Evolutionary conservation across 35 echinoderm and acorn worm species (phyloP), one percentile per base, ranked within the genome.

Genomic region (Lytechinus variegatus): DNA sequence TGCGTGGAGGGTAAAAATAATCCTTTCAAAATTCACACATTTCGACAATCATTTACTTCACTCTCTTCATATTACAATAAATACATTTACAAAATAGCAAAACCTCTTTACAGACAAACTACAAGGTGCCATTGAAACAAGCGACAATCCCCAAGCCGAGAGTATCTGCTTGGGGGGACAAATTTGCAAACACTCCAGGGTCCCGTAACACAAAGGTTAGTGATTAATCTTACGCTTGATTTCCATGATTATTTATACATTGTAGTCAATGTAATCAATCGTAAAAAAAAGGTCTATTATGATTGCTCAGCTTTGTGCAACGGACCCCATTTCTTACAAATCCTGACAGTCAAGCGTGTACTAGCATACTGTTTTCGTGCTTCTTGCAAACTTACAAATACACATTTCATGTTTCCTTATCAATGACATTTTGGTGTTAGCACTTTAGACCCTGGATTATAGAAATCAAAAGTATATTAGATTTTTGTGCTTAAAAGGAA

Each of bases 1-100:
- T 44, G 33, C 33, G 33, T 44, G 33, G 33, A 44, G 33, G 33
- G 33, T n/a, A 44, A 60, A 10, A 60, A 79, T n/a, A 5, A 79
- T 24, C 21, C 16, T 79, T 79, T 79, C 66, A 8, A 16, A 44
- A 79, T 79, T 24, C 56, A 58, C 9, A 58, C 56, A 58, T 58
- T 6, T 79, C 19, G 21, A 79, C n/a, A 79, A n/a, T 79, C n/a
- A 24, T 79, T 79, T 79, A 79, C 66, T 79, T 24, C 66, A 79
- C 66, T 2, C 12, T 79, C 88, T 90, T 90, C 88, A 90, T 54
- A 44, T 90, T 54, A 90, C 88, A 90, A 90, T 90, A 90, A 90
- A 90, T 90, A 90, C 88, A 90, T 90, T 90, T 90, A 90, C 88
- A 54, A 90, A 54, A 52, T 54, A 52, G 11, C 88, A 44, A 90